These are phyloP conservation scores for Neopelma chrysocephalum DNA, from an alignment of 2,797 vertebrate species.

Conservation along the genomic window DNA sequence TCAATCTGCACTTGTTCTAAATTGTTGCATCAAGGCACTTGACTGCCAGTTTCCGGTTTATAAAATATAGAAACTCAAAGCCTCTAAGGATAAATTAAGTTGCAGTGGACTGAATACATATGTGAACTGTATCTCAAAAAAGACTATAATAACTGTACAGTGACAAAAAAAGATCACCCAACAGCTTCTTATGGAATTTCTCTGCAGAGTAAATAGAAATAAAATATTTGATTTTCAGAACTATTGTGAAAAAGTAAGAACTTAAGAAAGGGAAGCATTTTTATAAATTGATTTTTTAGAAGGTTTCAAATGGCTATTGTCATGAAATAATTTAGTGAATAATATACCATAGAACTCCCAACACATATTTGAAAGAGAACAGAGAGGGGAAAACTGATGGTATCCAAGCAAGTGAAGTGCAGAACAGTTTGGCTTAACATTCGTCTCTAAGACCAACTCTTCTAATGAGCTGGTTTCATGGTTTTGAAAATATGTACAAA, in stretches of 20 bases:
- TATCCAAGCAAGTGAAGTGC: not conserved
- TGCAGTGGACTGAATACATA: not conserved
- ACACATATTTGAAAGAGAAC: not conserved
- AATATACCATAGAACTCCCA: not conserved
- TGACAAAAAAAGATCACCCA: not conserved
- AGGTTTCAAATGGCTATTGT: not conserved
- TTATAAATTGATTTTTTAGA: not conserved
- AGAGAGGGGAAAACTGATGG: not conserved
- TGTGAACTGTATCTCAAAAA: not conserved
- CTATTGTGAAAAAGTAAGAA: not conserved
- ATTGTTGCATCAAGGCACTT: not conserved
- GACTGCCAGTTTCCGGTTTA: not conserved
- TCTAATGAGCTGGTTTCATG: not conserved
- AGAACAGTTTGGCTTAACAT: not conserved
- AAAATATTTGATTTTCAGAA: not conserved
- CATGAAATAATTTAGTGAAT: not conserved
- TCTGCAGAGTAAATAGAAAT: not conserved
- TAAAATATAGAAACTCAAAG: not conserved
- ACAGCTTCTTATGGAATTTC: not conserved
- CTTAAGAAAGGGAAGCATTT: not conserved
- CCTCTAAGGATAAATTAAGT: not conserved
- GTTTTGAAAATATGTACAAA: not conserved
- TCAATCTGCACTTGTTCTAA: not conserved
- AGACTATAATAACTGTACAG: not conserved
- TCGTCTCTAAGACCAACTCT: not conserved